Base-by-base conservation (phyloP, 2,888 invertebrate genomes). In the Arrhopalites spinosus region DNA sequence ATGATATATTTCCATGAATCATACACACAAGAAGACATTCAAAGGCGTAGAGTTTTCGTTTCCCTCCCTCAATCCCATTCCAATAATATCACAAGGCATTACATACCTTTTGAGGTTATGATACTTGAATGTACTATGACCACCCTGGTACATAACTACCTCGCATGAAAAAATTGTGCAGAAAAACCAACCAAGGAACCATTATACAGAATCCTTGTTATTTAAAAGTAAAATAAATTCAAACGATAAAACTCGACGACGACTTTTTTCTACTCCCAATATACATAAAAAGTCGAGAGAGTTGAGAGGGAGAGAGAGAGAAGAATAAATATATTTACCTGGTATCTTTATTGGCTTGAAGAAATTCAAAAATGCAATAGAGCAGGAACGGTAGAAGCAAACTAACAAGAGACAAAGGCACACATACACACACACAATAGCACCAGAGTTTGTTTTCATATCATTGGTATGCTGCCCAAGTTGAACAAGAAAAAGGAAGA, bases 401-500 rank as follows among this genome's bases (percentile, higher is more conserved):
- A 63, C 63, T 63, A 63, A 63, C 63, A 66, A 66, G 66, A 45
- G 23, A 66, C n/a, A 45, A 66, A 45, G 29, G 30, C 63, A 63
- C 29, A 36, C 36, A 36, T 11, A 36, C 63, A 63, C 29, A 36
- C 36, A 36, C 36, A 36, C 36, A 36, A 20, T 50, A 3, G 25
- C 59, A 59, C 23, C 11, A 8, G 59, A 71, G 20, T 47, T 72
- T 72, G 72, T 72, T 72, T 63, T 72, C 72, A 72, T 64, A 72
- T 72, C 72, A 72, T 72, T 72, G 72, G 64, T 72, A 72, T 72
- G 72, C 72, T 45, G 17, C 23, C 45, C 61, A 61, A 72, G 72
- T 72, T 43, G 47, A 72, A 72, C 72, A 72, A 72, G 72, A 50
- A 72, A 72, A 63, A 29, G 72, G 72, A 72, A 72, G 72, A 68